Percentiles rank a stretch among this genome's conserved stretches.
These are phyloP conservation scores for Siphamia tubifer DNA, from an alignment of 2,113 vertebrate species.

Conservation along the genomic window DNA sequence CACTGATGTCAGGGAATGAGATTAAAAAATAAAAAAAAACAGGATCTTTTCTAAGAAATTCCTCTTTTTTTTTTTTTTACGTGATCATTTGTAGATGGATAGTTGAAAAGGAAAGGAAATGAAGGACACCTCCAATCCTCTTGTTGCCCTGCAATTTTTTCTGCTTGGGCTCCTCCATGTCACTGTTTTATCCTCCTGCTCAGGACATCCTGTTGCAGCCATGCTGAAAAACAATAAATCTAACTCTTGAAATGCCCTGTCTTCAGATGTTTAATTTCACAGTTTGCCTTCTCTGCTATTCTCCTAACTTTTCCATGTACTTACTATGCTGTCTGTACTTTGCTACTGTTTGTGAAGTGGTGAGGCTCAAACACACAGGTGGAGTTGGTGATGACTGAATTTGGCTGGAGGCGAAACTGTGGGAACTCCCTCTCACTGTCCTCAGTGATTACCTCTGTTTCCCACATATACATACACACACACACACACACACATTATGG, in stretches of 20 bases:
- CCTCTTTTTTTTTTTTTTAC: not conserved
- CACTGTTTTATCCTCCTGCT: slow-evolving; percentile 20
- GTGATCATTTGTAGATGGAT: slow-evolving; percentile 6
- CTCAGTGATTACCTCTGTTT: slow-evolving; percentile 29
- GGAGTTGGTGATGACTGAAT: slow-evolving; percentile 36
- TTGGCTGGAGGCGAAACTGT: slow-evolving; percentile 37
- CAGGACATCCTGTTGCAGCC: slow-evolving; percentile 11
- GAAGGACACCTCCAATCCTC: slow-evolving; percentile 40
- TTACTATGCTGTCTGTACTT: not conserved
- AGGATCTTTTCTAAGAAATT: not conserved
- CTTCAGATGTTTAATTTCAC: slow-evolving; percentile 35
- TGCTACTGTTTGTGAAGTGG: slow-evolving; percentile 8
- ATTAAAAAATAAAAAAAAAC: not conserved
- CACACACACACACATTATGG: slow-evolving; percentile 22
- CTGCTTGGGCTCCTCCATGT: slow-evolving; percentile 5
- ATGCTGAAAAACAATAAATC: slow-evolving; percentile 57
- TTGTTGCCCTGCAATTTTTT: not conserved
- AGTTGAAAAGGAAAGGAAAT: slow-evolving; percentile 17
- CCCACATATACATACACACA: slow-evolving; percentile 5
- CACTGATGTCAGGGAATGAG: not conserved
- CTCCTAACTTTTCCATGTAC: not conserved
- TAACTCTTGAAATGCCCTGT: slow-evolving; percentile 34
- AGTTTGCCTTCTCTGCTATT: not conserved
- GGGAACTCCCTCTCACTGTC: slow-evolving; percentile 50
- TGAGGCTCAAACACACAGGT: slow-evolving; percentile 33